Evolutionary conservation across 2,888 invertebrate species (phyloP).

Genomic region (Xestia c-nigrum): DNA sequence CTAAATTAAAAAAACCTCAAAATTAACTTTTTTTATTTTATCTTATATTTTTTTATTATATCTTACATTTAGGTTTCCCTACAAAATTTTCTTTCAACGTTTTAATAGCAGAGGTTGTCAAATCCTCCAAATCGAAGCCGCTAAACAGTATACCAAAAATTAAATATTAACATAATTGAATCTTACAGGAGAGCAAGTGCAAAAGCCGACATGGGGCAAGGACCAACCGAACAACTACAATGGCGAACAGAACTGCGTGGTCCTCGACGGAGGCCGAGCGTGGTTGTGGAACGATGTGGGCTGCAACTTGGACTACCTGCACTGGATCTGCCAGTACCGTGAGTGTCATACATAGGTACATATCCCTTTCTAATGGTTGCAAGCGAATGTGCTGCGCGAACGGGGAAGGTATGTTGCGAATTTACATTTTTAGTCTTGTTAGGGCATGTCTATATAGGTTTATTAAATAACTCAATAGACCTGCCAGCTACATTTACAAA

Average conservation of each 20-base stretch:
- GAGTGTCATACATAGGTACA: constrained; percentile 91
- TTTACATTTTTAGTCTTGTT: not conserved
- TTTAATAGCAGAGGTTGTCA: not conserved
- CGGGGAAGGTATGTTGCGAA: constrained; percentile 55
- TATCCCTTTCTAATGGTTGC: constrained; percentile 83
- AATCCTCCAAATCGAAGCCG: not conserved
- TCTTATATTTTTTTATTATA: too few relatives aligned
- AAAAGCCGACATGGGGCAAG: constrained; percentile 96
- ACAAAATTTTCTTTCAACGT: not conserved
- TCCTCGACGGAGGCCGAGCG: constrained; percentile 96
- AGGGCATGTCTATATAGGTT: not conserved
- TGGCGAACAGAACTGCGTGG: constrained; percentile 98
- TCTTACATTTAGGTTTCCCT: too few relatives aligned
- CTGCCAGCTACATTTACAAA: too few relatives aligned
- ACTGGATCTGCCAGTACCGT: constrained; percentile 98
- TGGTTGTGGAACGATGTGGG: constrained; percentile 99
- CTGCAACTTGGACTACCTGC: constrained; percentile 97
- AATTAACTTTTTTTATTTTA: too few relatives aligned
- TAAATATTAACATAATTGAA: not conserved
- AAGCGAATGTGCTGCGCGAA: constrained; percentile 64
- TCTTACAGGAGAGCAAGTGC: constrained; percentile 93
- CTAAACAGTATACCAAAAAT: not conserved
- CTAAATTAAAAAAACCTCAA: too few relatives aligned
- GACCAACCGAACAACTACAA: constrained; percentile 99
- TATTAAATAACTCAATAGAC: not conserved